Base-by-base conservation (phyloP, 2,113 vertebrate genomes). In the Pleuronectes platessa region DNA sequence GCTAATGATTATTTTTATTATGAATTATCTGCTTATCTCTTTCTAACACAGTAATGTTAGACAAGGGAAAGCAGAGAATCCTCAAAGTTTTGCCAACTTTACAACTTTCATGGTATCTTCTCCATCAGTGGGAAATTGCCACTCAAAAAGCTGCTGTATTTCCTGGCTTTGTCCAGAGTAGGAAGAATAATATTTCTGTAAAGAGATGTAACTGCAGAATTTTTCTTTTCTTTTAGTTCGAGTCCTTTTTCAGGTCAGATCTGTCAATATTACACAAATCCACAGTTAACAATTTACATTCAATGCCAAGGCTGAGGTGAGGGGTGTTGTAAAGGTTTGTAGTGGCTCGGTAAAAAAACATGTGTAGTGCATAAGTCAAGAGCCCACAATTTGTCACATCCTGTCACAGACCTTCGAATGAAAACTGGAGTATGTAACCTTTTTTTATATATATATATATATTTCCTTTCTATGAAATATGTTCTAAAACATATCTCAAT, bases 201-300 rank as follows among this genome's bases (percentile, higher is more conserved):
- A 4, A 49, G 45, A 49, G 45, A 54, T 2, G 7, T n/a, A n/a
- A 14, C 51, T 31, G 27, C 27, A 6, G 31, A 31, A 27, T 27
- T 31, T 7, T 1, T 27, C 5, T 53, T 2, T 31, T 7, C 2
- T 60, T 60, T 35, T 20, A 27, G 15, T 56, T 56, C 2, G 9
- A 23, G 54, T 23, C n/a, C n/a, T 10, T 56, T 56, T 23, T 9
- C 42, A 61, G 26, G 24, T 58, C 4, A n/a, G 26, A 61, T 79
- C 18, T 15, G 47, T 53, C 61, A 62, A 58, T 58, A 54, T 42
- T 56, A 42, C 11, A 21, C 4, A 12, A 56, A 56, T 58, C 11
- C 14, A 56, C 31, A 62, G 53, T 47, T 80, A 21, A 17, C 14
- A 61, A 3, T 68, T 61, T 26, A 53, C 4, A 8, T 69, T 53